Conservation (phyloP, 2,797 vertebrate species). For the Acanthurus leucopareius region DNA sequence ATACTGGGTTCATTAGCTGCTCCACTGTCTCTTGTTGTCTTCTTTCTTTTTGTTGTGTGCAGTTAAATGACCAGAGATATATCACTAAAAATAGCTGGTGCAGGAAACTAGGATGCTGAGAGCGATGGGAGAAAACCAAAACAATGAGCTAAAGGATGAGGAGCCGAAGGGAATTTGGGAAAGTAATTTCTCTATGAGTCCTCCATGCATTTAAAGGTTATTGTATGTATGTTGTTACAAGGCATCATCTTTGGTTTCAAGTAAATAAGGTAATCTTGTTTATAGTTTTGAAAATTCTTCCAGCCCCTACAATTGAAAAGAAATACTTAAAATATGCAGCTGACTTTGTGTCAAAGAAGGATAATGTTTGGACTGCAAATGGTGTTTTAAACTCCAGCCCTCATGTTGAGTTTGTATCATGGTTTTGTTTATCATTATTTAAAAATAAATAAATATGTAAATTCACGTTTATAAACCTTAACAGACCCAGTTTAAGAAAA, state of each 20-base stretch:
- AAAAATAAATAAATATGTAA: not conserved
- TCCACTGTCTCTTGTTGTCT: too few species aligned
- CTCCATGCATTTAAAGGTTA: too few species aligned
- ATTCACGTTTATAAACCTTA: not conserved
- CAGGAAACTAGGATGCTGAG: not conserved
- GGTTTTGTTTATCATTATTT: too few species aligned
- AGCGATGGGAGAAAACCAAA: not conserved
- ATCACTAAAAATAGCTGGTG: not conserved
- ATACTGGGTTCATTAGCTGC: too few species aligned
- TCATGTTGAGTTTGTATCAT: not conserved
- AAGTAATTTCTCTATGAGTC: too few species aligned
- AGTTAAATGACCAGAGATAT: not conserved
- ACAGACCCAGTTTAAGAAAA: not conserved
- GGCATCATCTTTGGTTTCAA: not conserved
- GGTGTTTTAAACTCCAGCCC: not conserved
- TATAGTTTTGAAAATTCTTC: not conserved
- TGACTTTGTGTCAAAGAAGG: not conserved
- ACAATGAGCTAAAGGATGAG: not conserved
- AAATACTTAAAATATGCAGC: not conserved
- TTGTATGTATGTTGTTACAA: not conserved
- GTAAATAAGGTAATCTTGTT: not conserved
- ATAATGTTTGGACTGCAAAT: not conserved
- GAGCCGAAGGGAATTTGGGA: too few species aligned
- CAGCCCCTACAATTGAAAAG: too few species aligned
- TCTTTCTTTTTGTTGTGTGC: not conserved